A percentile compares a stretch with the other conserved stretches of the same genome.
Evolutionary conservation across 2,797 vertebrate species (phyloP).

Genomic region (Thalassophryne amazonica): DNA sequence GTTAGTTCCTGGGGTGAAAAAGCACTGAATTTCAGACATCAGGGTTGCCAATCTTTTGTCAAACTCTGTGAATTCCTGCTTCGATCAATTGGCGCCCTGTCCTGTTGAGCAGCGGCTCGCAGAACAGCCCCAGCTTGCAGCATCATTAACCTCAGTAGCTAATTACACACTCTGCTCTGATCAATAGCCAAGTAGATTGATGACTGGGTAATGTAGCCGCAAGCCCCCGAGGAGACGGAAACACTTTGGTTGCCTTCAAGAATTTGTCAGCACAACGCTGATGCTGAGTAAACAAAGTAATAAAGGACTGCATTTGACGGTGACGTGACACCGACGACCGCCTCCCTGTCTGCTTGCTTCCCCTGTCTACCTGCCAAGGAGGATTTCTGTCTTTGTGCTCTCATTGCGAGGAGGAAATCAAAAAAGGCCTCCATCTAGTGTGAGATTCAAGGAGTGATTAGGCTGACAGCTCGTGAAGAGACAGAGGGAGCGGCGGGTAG

Average conservation of each 20-base stretch:
- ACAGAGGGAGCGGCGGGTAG: conserved; percentile 32
- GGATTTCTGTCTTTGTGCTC: conserved; percentile 46
- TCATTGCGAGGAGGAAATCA: conserved; percentile 51
- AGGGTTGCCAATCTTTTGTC: conserved; percentile 72
- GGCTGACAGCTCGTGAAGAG: conserved; percentile 61
- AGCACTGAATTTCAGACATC: conserved; percentile 72
- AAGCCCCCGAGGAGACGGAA: conserved; percentile 51
- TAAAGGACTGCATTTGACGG: conserved; percentile 59
- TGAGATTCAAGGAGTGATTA: conserved; percentile 72
- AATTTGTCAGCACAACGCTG: conserved; percentile 64
- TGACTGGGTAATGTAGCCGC: conserved; percentile 62
- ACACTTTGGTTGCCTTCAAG: conserved; percentile 63
- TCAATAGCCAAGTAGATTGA: conserved; percentile 77
- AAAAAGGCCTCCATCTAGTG: conserved; percentile 66
- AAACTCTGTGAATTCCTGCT: conserved; percentile 61
- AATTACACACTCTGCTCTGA: conserved; percentile 75
- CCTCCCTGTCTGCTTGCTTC: conserved; percentile 11
- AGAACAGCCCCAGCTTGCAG: conserved; percentile 47
- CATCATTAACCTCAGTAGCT: conserved; percentile 72
- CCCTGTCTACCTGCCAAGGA: conserved; percentile 25
- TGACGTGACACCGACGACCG: conserved; percentile 32
- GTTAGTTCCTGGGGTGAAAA: conserved; percentile 68
- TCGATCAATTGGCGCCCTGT: conserved; percentile 69
- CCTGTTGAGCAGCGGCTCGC: conserved; percentile 57
- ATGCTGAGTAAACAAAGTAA: conserved; percentile 76